Percentiles rank a stretch among this genome's conserved stretches.
phyloP scores from a whole-genome alignment of 2,113 vertebrate species.

The Saguinus midas region DNA sequence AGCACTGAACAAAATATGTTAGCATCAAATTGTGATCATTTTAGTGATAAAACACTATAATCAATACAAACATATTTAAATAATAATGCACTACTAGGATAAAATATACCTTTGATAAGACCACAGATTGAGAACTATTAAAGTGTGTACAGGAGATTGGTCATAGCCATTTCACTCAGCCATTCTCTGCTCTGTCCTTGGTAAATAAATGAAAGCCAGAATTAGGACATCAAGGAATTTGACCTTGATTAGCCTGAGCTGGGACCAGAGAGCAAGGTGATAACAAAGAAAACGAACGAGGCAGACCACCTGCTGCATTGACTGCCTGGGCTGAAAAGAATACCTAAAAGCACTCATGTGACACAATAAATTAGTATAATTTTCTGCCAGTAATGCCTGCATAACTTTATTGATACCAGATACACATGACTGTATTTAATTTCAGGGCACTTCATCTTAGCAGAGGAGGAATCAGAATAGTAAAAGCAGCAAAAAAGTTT shows the following conservation, averaged over 20 bases:
- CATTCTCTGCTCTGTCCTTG: not conserved
- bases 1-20: not conserved
- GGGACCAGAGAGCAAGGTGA: not conserved
- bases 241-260: not conserved
- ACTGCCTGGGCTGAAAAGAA: not conserved
- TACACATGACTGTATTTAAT: not conserved
- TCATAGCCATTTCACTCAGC: too few species aligned
- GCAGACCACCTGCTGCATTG: not conserved
- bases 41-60: not conserved
- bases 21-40: not conserved
- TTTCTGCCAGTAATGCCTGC: not conserved
- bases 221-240: not conserved
- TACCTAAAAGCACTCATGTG: not conserved
- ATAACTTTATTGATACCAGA: not conserved
- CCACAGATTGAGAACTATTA: not conserved
- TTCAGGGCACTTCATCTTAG: not conserved
- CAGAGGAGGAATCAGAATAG: not conserved
- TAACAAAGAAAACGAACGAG: not conserved
- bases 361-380: not conserved
- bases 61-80: not conserved
- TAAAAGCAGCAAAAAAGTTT: not conserved
- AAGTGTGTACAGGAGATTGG: not conserved
- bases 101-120: not conserved
- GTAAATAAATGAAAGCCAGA: not conserved
- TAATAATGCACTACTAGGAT: not conserved